Conservation (phyloP, 2,888 invertebrate species). For the Monoplex corrugatus region DNA sequence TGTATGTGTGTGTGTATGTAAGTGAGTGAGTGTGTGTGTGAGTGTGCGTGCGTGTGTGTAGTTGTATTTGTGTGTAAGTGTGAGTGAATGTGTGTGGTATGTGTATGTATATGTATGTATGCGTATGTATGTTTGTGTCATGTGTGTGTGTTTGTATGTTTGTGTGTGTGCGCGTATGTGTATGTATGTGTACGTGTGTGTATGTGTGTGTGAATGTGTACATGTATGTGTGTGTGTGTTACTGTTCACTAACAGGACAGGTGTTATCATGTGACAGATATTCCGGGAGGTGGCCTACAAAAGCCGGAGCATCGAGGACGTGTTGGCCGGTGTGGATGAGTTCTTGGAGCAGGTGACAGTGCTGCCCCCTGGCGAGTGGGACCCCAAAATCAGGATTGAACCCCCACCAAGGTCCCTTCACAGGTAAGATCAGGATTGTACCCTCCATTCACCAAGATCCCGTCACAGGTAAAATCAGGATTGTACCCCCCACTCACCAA, state of each 20-base stretch:
- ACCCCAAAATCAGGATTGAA: constrained; percentile 89
- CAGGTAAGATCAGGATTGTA: too few species aligned
- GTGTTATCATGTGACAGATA: constrained; percentile 75
- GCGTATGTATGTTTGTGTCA: too few species aligned
- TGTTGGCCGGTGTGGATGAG: constrained; percentile 96
- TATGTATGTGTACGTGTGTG: background rate
- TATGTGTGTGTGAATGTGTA: background rate
- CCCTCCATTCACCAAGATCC: too few species aligned
- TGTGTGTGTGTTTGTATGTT: too few species aligned
- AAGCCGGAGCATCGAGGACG: constrained; percentile 86
- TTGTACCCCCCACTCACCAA: too few species aligned
- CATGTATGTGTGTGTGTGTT: too few species aligned
- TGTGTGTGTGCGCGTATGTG: too few species aligned
- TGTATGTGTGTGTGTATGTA: constrained; percentile 84
- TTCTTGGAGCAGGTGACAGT: constrained; percentile 91
- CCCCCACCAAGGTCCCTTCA: constrained; percentile 78
- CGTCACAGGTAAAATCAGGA: too few species aligned
- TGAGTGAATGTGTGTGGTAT: constrained; percentile 94
- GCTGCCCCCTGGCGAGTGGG: constrained; percentile 98
- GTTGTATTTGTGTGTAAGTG: constrained; percentile 78
- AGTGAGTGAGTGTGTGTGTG: constrained; percentile 92
- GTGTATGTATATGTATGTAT: background rate
- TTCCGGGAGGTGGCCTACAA: constrained; percentile 80
- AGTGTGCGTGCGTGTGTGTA: background rate
- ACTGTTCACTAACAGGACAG: too few species aligned